These are phyloP conservation scores for Rhynchotus rufescens DNA, from an alignment of 2,797 vertebrate species.

Conservation along the genomic window DNA sequence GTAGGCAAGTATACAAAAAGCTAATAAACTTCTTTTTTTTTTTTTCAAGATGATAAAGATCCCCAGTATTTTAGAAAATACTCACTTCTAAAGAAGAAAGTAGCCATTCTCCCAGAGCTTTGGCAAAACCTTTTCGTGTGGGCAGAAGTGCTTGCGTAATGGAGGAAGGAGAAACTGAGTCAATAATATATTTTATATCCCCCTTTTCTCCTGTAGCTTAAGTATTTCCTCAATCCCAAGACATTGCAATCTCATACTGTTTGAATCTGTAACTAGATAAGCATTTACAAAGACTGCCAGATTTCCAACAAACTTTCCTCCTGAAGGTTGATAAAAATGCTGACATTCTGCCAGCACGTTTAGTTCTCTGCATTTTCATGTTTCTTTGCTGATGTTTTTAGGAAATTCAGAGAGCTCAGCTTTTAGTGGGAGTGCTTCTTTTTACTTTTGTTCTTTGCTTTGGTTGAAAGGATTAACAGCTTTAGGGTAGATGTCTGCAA, in stretches of 20 bases:
- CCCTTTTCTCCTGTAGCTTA: neutral
- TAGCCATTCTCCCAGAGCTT: neutral
- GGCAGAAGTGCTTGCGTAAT: neutral
- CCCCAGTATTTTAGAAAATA: neutral
- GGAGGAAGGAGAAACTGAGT: neutral
- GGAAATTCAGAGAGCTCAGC: neutral
- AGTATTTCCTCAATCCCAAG: neutral
- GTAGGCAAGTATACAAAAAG: neutral
- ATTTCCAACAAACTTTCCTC: neutral
- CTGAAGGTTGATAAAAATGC: neutral
- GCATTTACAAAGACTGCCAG: neutral
- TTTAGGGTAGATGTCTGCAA: neutral
- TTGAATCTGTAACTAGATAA: neutral
- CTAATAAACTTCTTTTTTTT: rapidly evolving
- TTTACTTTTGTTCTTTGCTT: neutral
- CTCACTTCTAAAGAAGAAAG: neutral
- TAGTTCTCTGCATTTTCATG: neutral
- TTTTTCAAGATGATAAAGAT: neutral
- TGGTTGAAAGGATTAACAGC: neutral
- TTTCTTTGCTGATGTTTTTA: neutral
- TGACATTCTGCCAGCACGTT: neutral
- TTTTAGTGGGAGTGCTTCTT: neutral
- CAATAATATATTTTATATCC: neutral
- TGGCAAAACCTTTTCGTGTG: neutral
- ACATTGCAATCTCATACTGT: neutral